Base-by-base conservation (phyloP, 1,140 invertebrate species). In the Drosophila navojoa region DNA sequence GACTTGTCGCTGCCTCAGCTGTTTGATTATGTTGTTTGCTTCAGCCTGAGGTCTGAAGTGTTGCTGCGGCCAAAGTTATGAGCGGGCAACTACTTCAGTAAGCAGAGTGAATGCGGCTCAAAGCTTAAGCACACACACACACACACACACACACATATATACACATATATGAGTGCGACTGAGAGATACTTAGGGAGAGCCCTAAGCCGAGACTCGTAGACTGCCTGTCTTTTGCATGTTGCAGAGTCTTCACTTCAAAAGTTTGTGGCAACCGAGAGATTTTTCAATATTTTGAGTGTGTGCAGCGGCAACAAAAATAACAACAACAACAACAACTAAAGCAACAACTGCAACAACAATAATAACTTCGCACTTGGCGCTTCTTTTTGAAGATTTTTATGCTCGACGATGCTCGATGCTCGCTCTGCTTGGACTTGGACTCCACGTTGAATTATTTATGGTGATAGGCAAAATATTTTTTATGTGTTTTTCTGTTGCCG, bases 381-480 rank as follows among this genome's bases (percentile, higher is more conserved):
- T 89, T 79, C 84, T 89, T 86, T 87, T 89, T 89, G 84, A 89
- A 89, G 84, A 89, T 89, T 79, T 80, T 81, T 74, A 64, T 66
- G 76, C 55, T 59, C 70, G 32, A 7, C 59, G 47, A 13, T 47
- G 62, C 62, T 55, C 52, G 52, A 59, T 66, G 64, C 32, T 54
- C 47, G 32, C 44, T 53, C 57, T 47, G 59, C 25, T 29, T 42
- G 35, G 15, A 68, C 25, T 29, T 42, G 35, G n/a, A 58, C 49
- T 52, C 62, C 57, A 73, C 73, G 79, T 90, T 79, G 84, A 89
- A 89, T 89, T 89, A 89, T 89, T 89, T 89, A 89, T 89, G 84
- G 84, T 89, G 84, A 89, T 89, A 89, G 84, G 84, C 84, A 89
- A 89, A 87, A 87, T 89, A 79, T 69, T 82, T 82, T 87, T 87